Conservation (phyloP, 2,888 invertebrate genomes). For the Escarpia spicata region DNA sequence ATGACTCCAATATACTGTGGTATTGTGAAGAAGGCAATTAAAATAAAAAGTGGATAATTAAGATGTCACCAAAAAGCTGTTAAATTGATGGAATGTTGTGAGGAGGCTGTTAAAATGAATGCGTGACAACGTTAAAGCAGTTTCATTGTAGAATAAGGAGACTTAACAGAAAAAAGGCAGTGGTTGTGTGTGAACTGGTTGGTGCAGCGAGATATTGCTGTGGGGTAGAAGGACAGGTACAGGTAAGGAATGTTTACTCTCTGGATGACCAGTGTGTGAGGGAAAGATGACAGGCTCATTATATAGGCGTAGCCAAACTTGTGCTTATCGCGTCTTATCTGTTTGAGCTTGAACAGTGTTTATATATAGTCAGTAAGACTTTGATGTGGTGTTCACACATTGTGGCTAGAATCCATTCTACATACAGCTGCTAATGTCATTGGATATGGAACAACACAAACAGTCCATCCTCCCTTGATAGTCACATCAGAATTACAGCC, state of each 20-base stretch:
- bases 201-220: not conserved
- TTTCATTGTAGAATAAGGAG: not conserved
- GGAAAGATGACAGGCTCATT: not conserved
- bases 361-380: not conserved
- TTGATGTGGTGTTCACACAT: not conserved
- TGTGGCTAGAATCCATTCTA: not conserved
- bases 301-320: not conserved
- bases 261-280: not conserved
- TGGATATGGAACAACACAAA: not conserved
- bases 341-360: not conserved
- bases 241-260: constrained; percentile 1
- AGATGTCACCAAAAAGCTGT: not conserved
- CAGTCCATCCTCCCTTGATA: not conserved
- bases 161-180: not conserved
- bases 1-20: not conserved
- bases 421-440: not conserved
- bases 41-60: not conserved
- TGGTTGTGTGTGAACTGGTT: not conserved
- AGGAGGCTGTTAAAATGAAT: not conserved
- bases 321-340: not conserved
- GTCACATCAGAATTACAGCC: no score
- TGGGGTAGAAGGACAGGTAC: not conserved
- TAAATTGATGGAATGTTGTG: not conserved
- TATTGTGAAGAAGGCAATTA: not conserved
- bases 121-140: not conserved